phyloP scores from a whole-genome alignment of 2,888 invertebrate species.

The Scaptodrosophila latifasciaeformis region DNA sequence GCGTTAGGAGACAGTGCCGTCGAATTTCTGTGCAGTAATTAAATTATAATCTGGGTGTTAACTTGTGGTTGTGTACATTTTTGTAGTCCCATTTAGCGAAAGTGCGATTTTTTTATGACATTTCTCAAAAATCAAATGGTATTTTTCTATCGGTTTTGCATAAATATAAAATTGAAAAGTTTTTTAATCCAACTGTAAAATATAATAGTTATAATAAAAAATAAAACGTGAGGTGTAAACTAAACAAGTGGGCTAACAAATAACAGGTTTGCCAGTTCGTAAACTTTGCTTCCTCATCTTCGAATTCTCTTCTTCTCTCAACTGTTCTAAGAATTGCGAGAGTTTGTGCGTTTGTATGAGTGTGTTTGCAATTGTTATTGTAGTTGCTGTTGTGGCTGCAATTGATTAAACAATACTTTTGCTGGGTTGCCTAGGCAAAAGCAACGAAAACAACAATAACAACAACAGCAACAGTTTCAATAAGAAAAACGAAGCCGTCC shows the following conservation, averaged over 20 bases:
- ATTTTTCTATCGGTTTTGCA: conserved; percentile 32
- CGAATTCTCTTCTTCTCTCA: too few species aligned
- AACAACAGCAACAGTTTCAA: conserved; percentile 9
- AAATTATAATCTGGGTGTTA: not conserved
- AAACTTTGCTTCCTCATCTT: too few species aligned
- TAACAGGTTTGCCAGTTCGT: too few species aligned
- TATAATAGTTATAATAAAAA: not conserved
- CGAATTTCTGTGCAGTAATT: not conserved
- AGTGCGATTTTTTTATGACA: too few species aligned
- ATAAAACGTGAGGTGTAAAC: too few species aligned
- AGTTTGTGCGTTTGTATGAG: conserved; percentile 7
- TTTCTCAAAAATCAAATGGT: conserved; percentile 2
- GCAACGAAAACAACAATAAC: conserved; percentile 37
- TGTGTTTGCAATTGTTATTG: conserved; percentile 20
- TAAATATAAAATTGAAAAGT: not conserved
- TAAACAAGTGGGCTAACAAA: too few species aligned
- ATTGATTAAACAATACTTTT: conserved; percentile 69
- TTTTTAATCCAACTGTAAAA: not conserved
- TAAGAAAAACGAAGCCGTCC: not conserved
- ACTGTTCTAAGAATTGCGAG: too few species aligned
- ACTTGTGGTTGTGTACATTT: conserved; percentile 55
- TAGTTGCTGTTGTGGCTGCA: conserved; percentile 37
- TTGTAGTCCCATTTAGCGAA: conserved; percentile 45
- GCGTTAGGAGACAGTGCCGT: not conserved
- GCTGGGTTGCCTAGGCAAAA: conserved; percentile 56